A percentile compares a stretch with the other conserved stretches of the same genome.
These are phyloP conservation scores for Eulimnadia texana DNA, from an alignment of 1,140 invertebrate genomes.

Conservation along the genomic window DNA sequence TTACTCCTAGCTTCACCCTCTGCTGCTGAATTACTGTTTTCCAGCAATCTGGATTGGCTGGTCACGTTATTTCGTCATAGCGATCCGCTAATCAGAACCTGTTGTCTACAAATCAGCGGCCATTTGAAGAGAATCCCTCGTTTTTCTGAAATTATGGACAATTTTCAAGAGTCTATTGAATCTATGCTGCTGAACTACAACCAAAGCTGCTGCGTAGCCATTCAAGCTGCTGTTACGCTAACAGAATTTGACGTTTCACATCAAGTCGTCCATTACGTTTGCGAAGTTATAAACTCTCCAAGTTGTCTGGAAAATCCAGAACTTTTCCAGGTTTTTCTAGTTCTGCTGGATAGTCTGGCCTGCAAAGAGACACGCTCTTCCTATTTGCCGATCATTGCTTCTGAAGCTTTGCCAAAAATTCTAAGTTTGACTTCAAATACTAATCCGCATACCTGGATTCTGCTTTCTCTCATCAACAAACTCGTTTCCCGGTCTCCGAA, in stretches of 20 bases:
- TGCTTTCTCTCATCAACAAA: background rate
- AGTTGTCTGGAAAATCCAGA: background rate
- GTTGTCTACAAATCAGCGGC: background rate
- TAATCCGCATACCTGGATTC: background rate
- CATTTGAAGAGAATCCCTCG: background rate
- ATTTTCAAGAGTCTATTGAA: background rate
- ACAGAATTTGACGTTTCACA: background rate
- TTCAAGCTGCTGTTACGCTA: background rate
- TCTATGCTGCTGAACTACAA: background rate
- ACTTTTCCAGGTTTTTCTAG: background rate
- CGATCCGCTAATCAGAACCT: background rate
- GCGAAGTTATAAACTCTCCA: background rate
- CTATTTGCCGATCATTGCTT: background rate
- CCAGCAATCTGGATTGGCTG: background rate
- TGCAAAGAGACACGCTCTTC: background rate
- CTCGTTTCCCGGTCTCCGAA: background rate
- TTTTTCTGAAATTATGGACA: background rate
- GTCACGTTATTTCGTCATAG: background rate
- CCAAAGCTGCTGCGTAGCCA: background rate
- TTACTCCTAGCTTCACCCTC: background rate
- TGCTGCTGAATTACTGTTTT: background rate
- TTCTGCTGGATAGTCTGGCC: background rate
- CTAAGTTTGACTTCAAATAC: background rate
- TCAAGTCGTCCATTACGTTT: background rate
- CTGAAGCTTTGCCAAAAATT: background rate